These are phyloP conservation scores for Alauda arvensis DNA, from an alignment of 2,797 vertebrate species.

Conservation along the genomic window DNA sequence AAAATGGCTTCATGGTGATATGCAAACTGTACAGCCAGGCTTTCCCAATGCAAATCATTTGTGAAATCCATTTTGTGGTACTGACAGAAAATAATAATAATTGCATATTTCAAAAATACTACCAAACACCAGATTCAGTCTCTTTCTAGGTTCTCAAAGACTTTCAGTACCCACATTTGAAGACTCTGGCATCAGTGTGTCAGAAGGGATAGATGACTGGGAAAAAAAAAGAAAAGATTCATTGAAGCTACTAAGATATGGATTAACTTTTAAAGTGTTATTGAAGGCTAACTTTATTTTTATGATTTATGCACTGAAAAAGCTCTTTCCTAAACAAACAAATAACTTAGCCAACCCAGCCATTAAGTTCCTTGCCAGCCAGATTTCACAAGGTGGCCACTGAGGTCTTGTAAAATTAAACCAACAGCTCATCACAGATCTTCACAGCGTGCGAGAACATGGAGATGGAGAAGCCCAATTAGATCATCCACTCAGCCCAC, in stretches of 20 bases:
- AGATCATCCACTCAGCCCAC: conserved; percentile 47
- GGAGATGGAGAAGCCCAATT: conserved; percentile 36
- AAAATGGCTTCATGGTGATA: background rate
- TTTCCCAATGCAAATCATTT: background rate
- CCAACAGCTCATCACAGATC: conserved; percentile 26
- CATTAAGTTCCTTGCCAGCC: background rate
- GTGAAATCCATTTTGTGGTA: background rate
- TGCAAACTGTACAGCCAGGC: background rate
- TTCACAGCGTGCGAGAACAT: background rate
- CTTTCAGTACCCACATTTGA: background rate
- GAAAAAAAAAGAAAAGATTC: background rate
- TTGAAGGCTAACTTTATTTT: background rate
- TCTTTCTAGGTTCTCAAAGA: background rate
- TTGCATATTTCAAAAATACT: background rate
- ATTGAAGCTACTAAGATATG: background rate
- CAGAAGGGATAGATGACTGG: accelerated
- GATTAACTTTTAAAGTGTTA: background rate
- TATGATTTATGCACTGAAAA: background rate
- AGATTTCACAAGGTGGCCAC: conserved; percentile 33
- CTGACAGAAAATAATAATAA: background rate
- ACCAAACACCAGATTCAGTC: background rate
- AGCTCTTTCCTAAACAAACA: background rate
- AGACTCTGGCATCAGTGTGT: background rate
- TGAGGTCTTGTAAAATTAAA: conserved; percentile 30
- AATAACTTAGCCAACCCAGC: background rate